A percentile compares a stretch with the other conserved stretches of the same genome.
These are phyloP conservation scores for Cyaniris semiargus DNA, from an alignment of 2,888 invertebrate genomes.

Conservation along the genomic window DNA sequence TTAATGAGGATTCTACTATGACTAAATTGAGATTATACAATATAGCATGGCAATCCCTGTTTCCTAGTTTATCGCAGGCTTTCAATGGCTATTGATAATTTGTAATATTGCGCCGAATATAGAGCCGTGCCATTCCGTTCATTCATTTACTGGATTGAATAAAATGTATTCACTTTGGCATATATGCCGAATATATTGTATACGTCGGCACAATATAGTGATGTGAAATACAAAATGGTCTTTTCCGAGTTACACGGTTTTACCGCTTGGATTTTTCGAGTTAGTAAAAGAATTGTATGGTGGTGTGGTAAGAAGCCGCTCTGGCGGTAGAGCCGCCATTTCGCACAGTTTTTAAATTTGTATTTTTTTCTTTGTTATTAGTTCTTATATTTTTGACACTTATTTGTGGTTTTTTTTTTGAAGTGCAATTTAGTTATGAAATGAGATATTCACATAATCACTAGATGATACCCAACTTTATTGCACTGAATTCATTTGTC, in stretches of 20 bases:
- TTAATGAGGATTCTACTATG: background rate
- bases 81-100: conserved; percentile 36
- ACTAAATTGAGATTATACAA: background rate
- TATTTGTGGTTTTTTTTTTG: too few species aligned
- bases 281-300: too few species aligned
- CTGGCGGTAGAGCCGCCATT: too few species aligned
- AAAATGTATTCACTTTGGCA: conserved; percentile 56
- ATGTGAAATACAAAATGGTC: background rate
- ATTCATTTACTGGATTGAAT: conserved; percentile 46
- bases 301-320: too few species aligned
- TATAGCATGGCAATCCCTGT: background rate
- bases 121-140: conserved; percentile 43
- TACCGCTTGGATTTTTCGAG: background rate
- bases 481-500: too few species aligned
- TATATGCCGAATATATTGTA: conserved; percentile 1
- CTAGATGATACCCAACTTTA: too few species aligned
- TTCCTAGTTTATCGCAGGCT: conserved; percentile 19
- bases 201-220: conserved; percentile 2
- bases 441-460: too few species aligned
- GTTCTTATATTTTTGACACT: too few species aligned
- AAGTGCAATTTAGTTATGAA: too few species aligned
- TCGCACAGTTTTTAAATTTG: too few species aligned
- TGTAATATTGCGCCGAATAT: conserved; percentile 43
- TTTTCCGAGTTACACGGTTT: background rate
- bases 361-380: too few species aligned